phyloP scores from a whole-genome alignment of 2,888 invertebrate species.

The Coenonympha glycerion region DNA sequence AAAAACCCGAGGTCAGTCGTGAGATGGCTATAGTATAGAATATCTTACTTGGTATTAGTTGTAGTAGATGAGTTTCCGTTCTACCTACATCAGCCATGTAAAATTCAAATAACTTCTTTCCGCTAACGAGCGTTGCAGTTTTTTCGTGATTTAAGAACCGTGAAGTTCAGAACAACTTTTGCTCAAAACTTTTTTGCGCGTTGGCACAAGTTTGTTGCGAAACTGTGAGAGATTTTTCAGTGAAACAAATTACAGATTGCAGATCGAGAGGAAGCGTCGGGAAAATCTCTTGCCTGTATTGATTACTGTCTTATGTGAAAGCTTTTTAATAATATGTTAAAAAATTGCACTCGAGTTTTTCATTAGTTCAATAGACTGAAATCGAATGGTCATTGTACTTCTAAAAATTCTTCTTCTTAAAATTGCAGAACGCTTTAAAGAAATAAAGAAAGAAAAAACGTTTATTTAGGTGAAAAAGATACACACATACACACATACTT shows the following conservation, averaged over 20 bases:
- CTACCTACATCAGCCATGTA: background rate
- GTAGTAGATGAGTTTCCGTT: no score
- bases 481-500: no score
- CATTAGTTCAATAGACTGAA: no score
- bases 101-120: background rate
- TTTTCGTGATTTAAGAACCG: conserved; percentile 6
- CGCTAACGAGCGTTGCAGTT: background rate
- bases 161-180: conserved; percentile 4
- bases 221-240: conserved; percentile 7
- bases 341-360: background rate
- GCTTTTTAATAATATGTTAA: background rate
- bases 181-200: background rate
- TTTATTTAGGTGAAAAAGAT: no score
- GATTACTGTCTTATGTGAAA: background rate
- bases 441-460: no score
- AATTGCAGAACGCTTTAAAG: no score
- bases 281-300: background rate
- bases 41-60: no score
- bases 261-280: background rate
- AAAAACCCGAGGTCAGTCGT: no score
- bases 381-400: no score
- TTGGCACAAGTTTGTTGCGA: conserved; percentile 4
- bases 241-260: conserved; percentile 8
- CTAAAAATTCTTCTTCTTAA: no score
- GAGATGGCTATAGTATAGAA: no score